Base-by-base conservation (phyloP, 2,888 invertebrate genomes). In the Petrolisthes cinctipes region DNA sequence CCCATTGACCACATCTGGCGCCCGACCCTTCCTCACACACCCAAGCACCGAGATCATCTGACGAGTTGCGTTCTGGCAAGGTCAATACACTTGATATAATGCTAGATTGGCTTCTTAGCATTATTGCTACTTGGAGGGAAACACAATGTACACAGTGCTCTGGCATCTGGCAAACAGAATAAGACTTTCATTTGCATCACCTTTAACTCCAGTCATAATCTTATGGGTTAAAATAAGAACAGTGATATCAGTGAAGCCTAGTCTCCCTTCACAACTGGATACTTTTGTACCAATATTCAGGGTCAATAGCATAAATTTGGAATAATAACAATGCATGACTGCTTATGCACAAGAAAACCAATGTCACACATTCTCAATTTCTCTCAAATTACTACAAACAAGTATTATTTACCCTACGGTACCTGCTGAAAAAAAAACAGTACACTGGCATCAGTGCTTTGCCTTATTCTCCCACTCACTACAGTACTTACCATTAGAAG, bases 21-120 rank as follows among this genome's bases (percentile, higher is more conserved):
- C 85, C 73, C 91, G 90, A 6, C 91, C 91, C 85, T 92, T 91
- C 68, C 91, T 90, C 66, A 92, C 90, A 89, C 94, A 94, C 11
- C 92, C 91, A 82, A 89, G 91, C 71, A 93, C 92, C 73, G 91
- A 91, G n/a, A 92, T 78, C 17, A 91, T 79, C 89, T 92, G 92
- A 37, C 89, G 88, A 9, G 92, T 91, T 20, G 91, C 89, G 91
- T 92, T 92, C 92, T 92, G 89, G 23, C 53, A 83, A 66, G 57
- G 23, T 20, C 37, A 14, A 75, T 11, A 75, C 20, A 75, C 14
- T 23, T 37, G 37, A 37, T 68, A n/a, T 14, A 68, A 17, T n/a
- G 14, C 68, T n/a, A 17, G 68, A 5, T 68, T 14, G 68, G n/a
- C 17, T 17, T 68, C n/a, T 68, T 68, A n/a, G 68, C 68, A 68